Conservation (phyloP, 2,113 vertebrate genomes). For the Anolis sagrei region DNA sequence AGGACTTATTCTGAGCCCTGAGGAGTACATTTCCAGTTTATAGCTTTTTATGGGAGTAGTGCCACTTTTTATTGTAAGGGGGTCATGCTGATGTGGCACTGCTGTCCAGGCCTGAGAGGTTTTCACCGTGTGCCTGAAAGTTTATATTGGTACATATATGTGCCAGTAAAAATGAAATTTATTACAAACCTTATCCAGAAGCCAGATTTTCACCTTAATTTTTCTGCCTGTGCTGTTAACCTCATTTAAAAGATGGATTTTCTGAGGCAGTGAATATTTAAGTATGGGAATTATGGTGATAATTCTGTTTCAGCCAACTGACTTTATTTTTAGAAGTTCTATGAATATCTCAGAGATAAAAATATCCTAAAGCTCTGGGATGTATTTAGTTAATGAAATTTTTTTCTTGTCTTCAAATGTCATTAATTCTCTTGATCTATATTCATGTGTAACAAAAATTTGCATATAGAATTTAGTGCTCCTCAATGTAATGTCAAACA, state of each 20-base stretch:
- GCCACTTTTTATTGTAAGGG: neutral
- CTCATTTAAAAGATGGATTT: slow-evolving; percentile 48
- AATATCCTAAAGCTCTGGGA: slow-evolving; percentile 24
- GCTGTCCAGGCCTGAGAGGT: neutral
- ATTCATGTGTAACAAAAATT: neutral
- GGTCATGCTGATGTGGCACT: neutral
- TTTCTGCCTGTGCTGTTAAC: slow-evolving; percentile 6
- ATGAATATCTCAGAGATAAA: slow-evolving; percentile 38
- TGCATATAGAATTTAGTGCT: neutral
- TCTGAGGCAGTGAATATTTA: slow-evolving; percentile 43
- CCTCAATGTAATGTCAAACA: slow-evolving; percentile 23
- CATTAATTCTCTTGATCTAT: slow-evolving; percentile 17
- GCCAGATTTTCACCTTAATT: slow-evolving; percentile 23
- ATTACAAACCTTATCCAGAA: slow-evolving; percentile 8
- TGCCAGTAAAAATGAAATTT: slow-evolving; percentile 7
- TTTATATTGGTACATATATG: neutral
- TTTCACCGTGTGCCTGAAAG: neutral
- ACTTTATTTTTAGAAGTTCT: slow-evolving; percentile 36
- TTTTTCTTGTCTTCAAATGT: slow-evolving; percentile 33
- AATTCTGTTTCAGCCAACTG: slow-evolving; percentile 43
- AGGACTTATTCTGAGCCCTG: neutral
- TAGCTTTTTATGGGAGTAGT: neutral
- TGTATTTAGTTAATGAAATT: slow-evolving; percentile 28
- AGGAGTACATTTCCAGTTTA: neutral
- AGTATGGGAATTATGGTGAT: slow-evolving; percentile 49